Evolutionary conservation across 2,797 vertebrate genomes (phyloP), one percentile per base, ranked within the genome.

Genomic region (Onychomys arenicola): DNA sequence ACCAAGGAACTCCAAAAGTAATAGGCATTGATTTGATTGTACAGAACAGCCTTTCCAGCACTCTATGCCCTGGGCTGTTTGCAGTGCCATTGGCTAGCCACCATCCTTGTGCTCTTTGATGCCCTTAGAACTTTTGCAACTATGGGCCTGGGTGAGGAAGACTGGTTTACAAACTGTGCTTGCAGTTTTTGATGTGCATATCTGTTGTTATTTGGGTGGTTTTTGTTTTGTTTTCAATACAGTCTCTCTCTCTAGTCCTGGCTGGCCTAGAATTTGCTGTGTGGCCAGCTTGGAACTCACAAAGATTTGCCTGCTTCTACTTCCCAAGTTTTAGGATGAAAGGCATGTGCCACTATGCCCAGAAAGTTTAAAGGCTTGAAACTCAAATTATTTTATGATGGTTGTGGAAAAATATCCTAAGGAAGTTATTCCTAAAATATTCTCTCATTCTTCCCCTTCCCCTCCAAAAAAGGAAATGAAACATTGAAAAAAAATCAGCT

Each of bases 371-470:
- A 92, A 88, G 34, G 5, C 12, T 63, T 89, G 27, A 92, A 95
- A 75, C 43, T 93, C 63, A 78, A 59, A 78, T 40, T 23, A 6
- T 37, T n/a, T 52, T 91, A 4, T 46, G 9, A 3, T 69, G 23
- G 6, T 77, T 90, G 43, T 55, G 65, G 55, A 69, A 95, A 81
- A 0, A 81, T 61, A 76, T 12, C 69, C 7, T 9, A 49, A 84
- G 75, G 17, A 85, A 65, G 14, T 76, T 88, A 57, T 57, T 92
- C 37, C 77, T 94, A 40, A 95, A 92, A 49, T 88, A 89, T 10
- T 69, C 5, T 75, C 12, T 29, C 40, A 75, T 21, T 23, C 19
- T 77, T 5, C 4, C 21, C 6, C 73, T 43, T 85, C 9, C 13
- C 7, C 1, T 52, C 75, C 37, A 46, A 85, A 49, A 89, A 88